Conservation (phyloP, 2,888 invertebrate species). For the Nephrotoma appendiculata region DNA sequence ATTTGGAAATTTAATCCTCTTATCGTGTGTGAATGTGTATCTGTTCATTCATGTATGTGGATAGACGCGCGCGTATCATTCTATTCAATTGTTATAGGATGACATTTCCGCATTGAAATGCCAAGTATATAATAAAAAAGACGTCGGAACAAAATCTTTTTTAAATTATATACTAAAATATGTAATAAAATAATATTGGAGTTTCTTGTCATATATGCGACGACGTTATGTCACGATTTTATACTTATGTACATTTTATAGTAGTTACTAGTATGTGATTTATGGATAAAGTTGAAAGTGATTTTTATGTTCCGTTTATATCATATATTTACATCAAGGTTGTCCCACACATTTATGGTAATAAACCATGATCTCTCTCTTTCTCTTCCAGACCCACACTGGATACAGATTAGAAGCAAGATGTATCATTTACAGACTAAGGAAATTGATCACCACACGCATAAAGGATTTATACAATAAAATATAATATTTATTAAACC, state of each 20-base stretch:
- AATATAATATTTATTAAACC: neutral
- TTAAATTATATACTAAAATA: neutral
- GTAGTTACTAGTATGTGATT: neutral
- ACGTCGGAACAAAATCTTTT: neutral
- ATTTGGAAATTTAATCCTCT: neutral
- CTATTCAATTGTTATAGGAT: neutral
- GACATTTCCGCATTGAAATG: neutral
- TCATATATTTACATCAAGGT: neutral
- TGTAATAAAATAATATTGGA: neutral
- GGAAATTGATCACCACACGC: neutral
- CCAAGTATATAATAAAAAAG: neutral
- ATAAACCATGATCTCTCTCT: neutral
- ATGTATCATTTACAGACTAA: neutral
- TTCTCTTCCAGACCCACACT: neutral
- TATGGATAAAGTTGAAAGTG: neutral
- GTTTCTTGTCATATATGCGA: neutral
- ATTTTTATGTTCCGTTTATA: neutral
- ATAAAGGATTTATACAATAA: neutral
- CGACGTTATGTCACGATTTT: neutral
- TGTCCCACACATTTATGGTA: neutral
- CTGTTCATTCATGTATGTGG: neutral
- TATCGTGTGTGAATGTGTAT: neutral
- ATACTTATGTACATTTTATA: neutral
- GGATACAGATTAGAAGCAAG: neutral
- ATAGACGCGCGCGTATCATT: neutral